These are phyloP conservation scores for Epinephelus moara DNA, from an alignment of 2,113 vertebrate genomes.

Conservation along the genomic window DNA sequence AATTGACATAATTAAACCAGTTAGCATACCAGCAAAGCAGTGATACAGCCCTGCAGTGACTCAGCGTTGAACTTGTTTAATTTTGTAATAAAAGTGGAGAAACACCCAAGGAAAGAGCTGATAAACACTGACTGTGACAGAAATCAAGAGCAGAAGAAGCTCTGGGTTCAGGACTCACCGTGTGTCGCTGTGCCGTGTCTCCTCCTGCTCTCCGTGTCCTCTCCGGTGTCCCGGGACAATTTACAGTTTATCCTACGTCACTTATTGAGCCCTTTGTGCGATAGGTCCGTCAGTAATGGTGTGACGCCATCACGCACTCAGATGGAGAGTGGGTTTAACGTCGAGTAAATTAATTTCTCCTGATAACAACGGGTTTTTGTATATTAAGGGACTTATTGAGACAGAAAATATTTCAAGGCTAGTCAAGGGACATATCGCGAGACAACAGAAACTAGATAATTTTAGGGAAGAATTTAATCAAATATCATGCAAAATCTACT, in stretches of 20 bases:
- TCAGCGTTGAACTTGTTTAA: background rate
- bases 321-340: background rate
- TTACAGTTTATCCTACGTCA: constrained; percentile 6
- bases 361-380: background rate
- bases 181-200: background rate
- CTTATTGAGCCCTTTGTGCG: constrained; percentile 3
- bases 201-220: background rate
- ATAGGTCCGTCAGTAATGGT: background rate
- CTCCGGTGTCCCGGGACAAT: background rate
- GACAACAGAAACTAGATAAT: background rate
- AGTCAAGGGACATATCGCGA: background rate
- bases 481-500: background rate
- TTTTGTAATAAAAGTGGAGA: background rate
- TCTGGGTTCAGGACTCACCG: background rate
- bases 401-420: background rate
- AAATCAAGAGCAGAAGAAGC: background rate
- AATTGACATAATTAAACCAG: background rate
- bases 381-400: too few relatives aligned
- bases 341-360: background rate
- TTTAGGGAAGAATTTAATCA: background rate
- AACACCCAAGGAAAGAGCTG: rapidly evolving
- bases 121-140: too few relatives aligned
- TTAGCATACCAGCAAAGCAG: too few relatives aligned
- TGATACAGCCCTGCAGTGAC: background rate
- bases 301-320: constrained; percentile 24